Evolutionary conservation across 2,888 invertebrate species (phyloP), one percentile per base, ranked within the genome.

Genomic region (Dryocosmus kuriphilus): DNA sequence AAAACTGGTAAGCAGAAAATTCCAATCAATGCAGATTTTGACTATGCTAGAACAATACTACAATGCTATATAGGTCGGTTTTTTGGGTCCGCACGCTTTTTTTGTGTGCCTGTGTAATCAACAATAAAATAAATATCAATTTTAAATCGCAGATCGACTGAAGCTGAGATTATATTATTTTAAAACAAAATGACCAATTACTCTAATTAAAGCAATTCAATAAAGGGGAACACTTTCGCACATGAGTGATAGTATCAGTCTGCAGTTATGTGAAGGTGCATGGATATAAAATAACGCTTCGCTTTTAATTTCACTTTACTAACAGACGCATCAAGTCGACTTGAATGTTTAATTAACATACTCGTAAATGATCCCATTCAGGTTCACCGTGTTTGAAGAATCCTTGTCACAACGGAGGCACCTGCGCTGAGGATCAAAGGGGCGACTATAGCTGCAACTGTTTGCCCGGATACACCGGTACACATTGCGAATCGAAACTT

Each of bases 401-500:
- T 81, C 94, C 95, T 16, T 98, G 98, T 90, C 93, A 92, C 81
- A 95, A 97, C 92, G 94, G 93, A 63, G 97, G 95, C 8, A 93
- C 92, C 41, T 98, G 98, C 90, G 92, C 93, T 75, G 95, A 95
- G 87, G 95, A 95, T 88, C 91, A 92, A 32, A 92, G 93, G 62
- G 96, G 96, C 16, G 96, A 96, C 85, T 96, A 94, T 92, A 94
- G 93, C 55, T 98, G 97, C 88, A 90, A 92, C 73, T 97, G 97
- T 89, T 92, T 92, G 19, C 92, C 93, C 9, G 95, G 95, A 79
- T 96, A 93, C 88, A 95, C 94, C 60, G 95, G 95, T 8, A 90
- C 89, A 65, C 93, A 93, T 88, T 97, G 97, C 91, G 96, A 97
- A 89, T 94, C 94, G 77, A 95, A 95, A 89, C 93, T 95, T 74